Evolutionary conservation across 2,797 vertebrate genomes (phyloP), one percentile per base, ranked within the genome.

Genomic region (Danio jaintianensis): DNA sequence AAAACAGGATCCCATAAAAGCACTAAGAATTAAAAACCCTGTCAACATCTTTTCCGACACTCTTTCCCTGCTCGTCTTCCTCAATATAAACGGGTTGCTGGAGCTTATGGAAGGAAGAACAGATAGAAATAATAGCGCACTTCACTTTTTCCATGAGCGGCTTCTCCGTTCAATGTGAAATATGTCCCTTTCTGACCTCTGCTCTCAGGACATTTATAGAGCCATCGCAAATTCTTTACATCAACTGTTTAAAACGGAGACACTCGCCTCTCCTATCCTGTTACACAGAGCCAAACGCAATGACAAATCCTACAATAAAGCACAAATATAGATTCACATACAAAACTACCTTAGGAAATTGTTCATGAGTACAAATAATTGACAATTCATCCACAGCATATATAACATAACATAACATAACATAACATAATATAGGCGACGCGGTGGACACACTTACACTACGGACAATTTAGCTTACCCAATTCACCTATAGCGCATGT

Each of bases 141-240:
- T 77, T 67, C 36, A 76, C 8, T 40, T 79, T 62, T 79, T 61
- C 72, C 56, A 75, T 53, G n/a, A 62, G 9, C 7, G 0, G 29
- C 45, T 20, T 75, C 71, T 62, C 45, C 2, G 4, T 42, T 52
- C 18, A 42, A 42, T 55, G 68, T 72, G 68, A 79, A 64, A 72
- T 62, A 63, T 79, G 78, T 63, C 40, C 38, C 59, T 72, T 79
- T 55, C 3, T 55, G 78, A 79, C 47, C 68, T 72, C n/a, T 61
- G 55, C 16, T 42, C 47, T 55, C 6, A 72, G 68, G 55, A 79
- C 16, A 79, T 72, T 79, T 72, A 71, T 79, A 72, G 38, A 79
- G 9, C 40, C 5, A 13, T 72, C 38, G 9, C 56, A 36, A 53
- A 62, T 55, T 53, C 45, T 71, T 79, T 50, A 61, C 74, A 63